These are phyloP conservation scores for Okapia johnstoni DNA, from an alignment of 2,113 vertebrate species.

Conservation along the genomic window DNA sequence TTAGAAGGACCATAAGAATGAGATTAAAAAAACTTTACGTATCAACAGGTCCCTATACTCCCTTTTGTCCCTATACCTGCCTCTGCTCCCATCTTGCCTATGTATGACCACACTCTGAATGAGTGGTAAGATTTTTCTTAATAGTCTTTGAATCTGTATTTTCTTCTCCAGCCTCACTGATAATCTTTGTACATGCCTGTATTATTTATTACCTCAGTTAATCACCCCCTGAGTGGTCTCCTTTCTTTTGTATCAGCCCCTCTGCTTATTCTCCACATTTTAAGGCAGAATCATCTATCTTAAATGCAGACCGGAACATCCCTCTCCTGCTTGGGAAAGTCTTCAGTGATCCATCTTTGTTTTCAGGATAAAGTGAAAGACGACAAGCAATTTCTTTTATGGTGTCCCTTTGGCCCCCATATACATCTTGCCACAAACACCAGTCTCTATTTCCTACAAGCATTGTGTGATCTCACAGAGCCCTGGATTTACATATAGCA, in stretches of 20 bases:
- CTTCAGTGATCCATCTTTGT: not conserved
- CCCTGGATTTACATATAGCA: not conserved
- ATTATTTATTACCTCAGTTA: not conserved
- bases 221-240: not conserved
- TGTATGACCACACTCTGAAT: not conserved
- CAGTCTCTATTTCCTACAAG: not conserved
- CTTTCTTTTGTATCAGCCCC: not conserved
- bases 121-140: not conserved
- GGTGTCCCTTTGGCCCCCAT: not conserved
- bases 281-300: not conserved
- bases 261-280: not conserved
- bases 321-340: not conserved
- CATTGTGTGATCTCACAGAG: not conserved
- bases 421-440: not conserved
- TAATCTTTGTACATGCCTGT: not conserved
- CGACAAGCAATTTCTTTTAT: not conserved
- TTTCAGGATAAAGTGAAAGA: not conserved
- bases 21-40: not conserved
- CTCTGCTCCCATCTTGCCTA: not conserved
- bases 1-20: not conserved
- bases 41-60: not conserved
- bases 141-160: not conserved
- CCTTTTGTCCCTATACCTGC: not conserved
- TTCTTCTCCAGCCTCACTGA: not conserved
- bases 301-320: not conserved